Base-by-base conservation (phyloP, 1,140 invertebrate species). In the Kradibia gibbosae region DNA sequence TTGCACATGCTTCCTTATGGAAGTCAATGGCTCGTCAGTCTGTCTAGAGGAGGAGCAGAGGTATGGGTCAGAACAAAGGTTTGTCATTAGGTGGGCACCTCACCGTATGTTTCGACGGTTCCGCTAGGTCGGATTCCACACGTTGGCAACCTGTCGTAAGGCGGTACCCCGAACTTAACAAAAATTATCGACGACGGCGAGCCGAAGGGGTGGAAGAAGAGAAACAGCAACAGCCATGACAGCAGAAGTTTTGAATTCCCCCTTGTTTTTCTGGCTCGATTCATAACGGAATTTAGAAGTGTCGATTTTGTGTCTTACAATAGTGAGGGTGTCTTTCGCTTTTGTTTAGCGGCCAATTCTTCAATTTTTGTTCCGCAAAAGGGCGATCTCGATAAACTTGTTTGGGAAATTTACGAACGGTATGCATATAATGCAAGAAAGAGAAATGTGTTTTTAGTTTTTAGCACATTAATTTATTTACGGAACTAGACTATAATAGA, bases 81-180 rank as follows among this genome's bases (percentile, higher is more conserved):
- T 72, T 80, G 79, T 80, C 79, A 80, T 80, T 80, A 80, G 42
- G 48, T 20, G 45, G 3, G 15, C 53, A 53, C 73, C 73, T 48
- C 73, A 39, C 86, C 86, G 84, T 86, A 86, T 87, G 85, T 86
- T 87, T 87, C 85, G 84, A 86, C 84, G 84, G 86, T 87, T 87
- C 85, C 84, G 85, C 85, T 85, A 86, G 84, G 82, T 77, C 42
- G 45, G 48, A 22, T 13, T 31, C 55, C 13, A 11, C 34, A 31
- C 65, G 55, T 15, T 55, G 57, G 45, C 80, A 81, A 77, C 80
- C 81, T 78, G 81, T 82, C 81, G 76, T 48, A 65, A 67, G 34
- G 36, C 28, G 28, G 39, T 3, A 34, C 57, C 20, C 57, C 20
- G 45, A 2, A 48, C 39, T 55, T 50, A 36, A 73, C 79, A 60